A percentile compares a stretch with the other conserved stretches of the same genome.
Conservation (phyloP, 2,888 invertebrate genomes). For the Drosophila infuscata region DNA sequence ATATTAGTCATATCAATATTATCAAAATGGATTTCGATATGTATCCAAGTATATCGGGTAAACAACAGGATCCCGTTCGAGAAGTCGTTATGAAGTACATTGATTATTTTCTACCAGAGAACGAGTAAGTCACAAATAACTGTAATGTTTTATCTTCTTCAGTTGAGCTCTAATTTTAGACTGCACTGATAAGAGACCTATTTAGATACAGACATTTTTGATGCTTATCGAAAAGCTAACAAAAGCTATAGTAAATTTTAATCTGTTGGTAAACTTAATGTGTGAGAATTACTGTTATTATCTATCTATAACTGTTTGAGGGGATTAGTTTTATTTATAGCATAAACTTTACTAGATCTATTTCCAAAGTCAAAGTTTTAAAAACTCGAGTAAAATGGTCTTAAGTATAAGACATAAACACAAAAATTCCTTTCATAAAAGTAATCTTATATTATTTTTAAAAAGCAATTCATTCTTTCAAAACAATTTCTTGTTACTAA, state of each 20-base stretch:
- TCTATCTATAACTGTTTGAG: background rate
- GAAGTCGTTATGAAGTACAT: constrained; percentile 90
- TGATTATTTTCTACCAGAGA: constrained; percentile 88
- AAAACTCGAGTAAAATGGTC: too few relatives aligned
- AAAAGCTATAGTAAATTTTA: background rate
- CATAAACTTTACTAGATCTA: background rate
- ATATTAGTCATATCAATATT: constrained; percentile 84
- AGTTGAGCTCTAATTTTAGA: background rate
- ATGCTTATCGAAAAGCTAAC: constrained; percentile 1
- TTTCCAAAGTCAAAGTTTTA: background rate
- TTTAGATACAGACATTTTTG: background rate
- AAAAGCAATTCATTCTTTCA: background rate
- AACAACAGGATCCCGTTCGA: constrained; percentile 89
- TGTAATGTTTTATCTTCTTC: background rate
- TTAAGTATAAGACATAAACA: background rate
- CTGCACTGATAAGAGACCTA: background rate
- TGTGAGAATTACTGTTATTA: background rate
- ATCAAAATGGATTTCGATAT: constrained; percentile 86
- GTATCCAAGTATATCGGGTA: constrained; percentile 87
- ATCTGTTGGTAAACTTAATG: background rate
- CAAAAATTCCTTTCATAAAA: background rate
- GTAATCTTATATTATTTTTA: background rate
- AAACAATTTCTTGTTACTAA: background rate
- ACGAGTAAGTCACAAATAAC: constrained; percentile 86
- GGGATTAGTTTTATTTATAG: background rate